Conservation (phyloP, 2,888 invertebrate genomes). For the Hirtodrosophila cameraria region DNA sequence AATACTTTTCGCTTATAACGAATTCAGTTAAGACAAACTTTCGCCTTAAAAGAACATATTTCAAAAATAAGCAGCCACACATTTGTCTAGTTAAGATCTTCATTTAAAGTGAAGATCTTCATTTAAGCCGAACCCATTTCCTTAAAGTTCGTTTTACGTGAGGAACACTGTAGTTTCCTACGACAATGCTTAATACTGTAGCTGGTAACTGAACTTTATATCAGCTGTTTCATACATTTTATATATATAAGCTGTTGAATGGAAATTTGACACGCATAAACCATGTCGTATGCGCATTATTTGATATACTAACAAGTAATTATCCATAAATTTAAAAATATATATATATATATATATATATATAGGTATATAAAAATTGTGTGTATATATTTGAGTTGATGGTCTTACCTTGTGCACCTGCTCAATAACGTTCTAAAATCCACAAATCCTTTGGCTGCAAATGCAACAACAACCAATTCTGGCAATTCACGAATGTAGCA, state of each 20-base stretch:
- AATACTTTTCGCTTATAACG: too few relatives aligned
- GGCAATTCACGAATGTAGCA: conserved; percentile 73
- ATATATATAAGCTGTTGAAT: background rate
- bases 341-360: background rate
- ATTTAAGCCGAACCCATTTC: too few relatives aligned
- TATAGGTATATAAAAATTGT: background rate
- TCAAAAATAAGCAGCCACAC: too few relatives aligned
- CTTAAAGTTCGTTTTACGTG: too few relatives aligned
- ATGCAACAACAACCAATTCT: conserved; percentile 80
- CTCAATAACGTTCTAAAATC: conserved; percentile 68
- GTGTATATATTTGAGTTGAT: background rate
- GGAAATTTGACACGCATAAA: conserved; percentile 56
- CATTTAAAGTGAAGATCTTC: too few relatives aligned
- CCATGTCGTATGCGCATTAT: conserved; percentile 66
- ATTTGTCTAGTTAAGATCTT: too few relatives aligned
- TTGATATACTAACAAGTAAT: background rate
- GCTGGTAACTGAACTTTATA: background rate
- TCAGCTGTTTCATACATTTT: background rate
- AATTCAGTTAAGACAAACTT: too few relatives aligned
- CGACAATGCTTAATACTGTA: too few relatives aligned
- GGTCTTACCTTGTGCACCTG: conserved; percentile 55
- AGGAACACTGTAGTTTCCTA: too few relatives aligned
- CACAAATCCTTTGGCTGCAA: conserved; percentile 82
- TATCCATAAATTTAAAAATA: background rate
- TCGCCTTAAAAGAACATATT: too few relatives aligned